These are phyloP conservation scores for Hemitrygon akajei DNA, from an alignment of 2,797 vertebrate genomes.

Conservation along the genomic window DNA sequence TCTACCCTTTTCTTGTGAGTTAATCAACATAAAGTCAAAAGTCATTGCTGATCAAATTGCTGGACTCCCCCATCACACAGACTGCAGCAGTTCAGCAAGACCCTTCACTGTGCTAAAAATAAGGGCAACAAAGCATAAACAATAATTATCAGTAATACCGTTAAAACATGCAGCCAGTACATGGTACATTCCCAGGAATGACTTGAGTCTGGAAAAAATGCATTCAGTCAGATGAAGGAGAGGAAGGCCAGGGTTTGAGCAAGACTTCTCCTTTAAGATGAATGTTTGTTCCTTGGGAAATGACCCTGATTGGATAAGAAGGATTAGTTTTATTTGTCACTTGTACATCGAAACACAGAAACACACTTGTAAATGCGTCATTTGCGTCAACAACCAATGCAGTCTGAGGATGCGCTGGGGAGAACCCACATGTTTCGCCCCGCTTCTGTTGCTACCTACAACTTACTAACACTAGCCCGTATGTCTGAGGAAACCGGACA, in stretches of 20 bases:
- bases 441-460: too few species aligned
- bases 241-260: neutral
- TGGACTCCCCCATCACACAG: neutral
- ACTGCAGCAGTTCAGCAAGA: neutral
- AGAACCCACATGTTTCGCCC: too few species aligned
- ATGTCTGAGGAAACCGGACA: too few species aligned
- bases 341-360: too few species aligned
- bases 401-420: too few species aligned
- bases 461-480: too few species aligned
- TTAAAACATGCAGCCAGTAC: neutral
- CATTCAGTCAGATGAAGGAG: neutral
- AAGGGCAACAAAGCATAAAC: neutral
- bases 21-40: neutral
- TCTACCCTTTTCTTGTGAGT: neutral
- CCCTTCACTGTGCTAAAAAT: neutral
- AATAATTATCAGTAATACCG: neutral
- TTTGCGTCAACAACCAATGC: too few species aligned
- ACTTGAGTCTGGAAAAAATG: neutral
- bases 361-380: too few species aligned
- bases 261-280: neutral
- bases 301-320: neutral
- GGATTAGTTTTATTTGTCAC: too few species aligned
- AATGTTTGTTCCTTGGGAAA: neutral
- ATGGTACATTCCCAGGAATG: neutral
- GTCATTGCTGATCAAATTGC: neutral